A percentile compares a stretch with the other conserved stretches of the same genome.
phyloP scores from a whole-genome alignment of 2,113 vertebrate species.

The Hassar affinis region DNA sequence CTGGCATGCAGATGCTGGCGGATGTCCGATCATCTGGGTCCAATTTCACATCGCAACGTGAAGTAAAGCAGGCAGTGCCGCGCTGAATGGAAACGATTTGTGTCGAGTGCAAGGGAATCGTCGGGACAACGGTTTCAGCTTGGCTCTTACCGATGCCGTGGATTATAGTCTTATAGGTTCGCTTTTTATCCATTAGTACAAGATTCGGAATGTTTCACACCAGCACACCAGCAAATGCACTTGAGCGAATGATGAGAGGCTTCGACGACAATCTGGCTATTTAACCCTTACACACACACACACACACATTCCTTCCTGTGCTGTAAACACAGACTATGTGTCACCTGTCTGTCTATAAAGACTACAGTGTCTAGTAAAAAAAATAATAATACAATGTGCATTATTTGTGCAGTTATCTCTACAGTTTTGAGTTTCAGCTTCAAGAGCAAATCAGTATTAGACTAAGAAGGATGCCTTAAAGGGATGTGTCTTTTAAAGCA shows the following conservation, averaged over 20 bases:
- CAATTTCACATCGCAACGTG: slow-evolving; percentile 19
- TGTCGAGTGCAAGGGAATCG: slow-evolving; percentile 15
- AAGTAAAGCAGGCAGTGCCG: slow-evolving; percentile 12
- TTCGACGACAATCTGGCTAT: background rate
- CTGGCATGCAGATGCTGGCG: slow-evolving; percentile 10
- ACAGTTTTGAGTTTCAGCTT: slow-evolving; percentile 5
- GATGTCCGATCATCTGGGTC: slow-evolving; percentile 28
- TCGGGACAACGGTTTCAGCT: background rate
- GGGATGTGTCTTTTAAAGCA: slow-evolving; percentile 26
- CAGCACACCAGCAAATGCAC: background rate
- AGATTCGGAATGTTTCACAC: background rate
- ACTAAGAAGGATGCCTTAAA: slow-evolving; percentile 14
- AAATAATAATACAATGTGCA: background rate
- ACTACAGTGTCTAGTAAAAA: background rate
- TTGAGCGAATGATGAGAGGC: slow-evolving; percentile 4
- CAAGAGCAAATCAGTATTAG: slow-evolving; percentile 7
- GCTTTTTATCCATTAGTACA: background rate
- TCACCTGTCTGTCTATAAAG: slow-evolving; percentile 21
- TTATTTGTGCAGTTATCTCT: slow-evolving; percentile 2
- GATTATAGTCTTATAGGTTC: background rate
- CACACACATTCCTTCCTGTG: slow-evolving; percentile 16
- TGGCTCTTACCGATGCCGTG: background rate
- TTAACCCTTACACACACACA: slow-evolving; percentile 16
- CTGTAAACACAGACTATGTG: background rate
- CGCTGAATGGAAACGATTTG: slow-evolving; percentile 22